Percentiles rank a stretch among this genome's conserved stretches.
Conservation (phyloP, 2,888 invertebrate species). For the Philereme vetulata region DNA sequence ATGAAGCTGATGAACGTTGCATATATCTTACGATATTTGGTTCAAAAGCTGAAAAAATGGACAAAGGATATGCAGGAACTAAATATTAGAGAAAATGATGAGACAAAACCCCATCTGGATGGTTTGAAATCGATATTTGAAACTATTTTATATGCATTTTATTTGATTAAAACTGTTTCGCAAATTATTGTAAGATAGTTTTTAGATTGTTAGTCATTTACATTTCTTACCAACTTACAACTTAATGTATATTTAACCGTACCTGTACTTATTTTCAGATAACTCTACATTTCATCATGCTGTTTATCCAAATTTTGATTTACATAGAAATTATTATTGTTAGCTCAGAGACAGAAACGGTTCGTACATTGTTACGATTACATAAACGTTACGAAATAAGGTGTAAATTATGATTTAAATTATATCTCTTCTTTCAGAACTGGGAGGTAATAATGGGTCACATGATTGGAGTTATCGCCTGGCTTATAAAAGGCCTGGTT, state of each 20-base stretch:
- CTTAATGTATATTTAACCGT: no score
- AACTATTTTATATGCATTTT: background rate
- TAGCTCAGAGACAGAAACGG: background rate
- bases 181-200: background rate
- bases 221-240: no score
- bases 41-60: conserved; percentile 2
- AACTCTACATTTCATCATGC: conserved; percentile 8
- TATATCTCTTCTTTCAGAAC: background rate
- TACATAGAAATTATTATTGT: conserved; percentile 6
- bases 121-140: background rate
- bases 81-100: background rate
- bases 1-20: background rate
- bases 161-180: background rate
- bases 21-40: background rate
- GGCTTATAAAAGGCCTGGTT: conserved; percentile 3
- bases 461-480: background rate
- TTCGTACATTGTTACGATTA: background rate
- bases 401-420: no score
- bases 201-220: background rate
- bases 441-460: background rate
- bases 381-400: no score
- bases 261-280: conserved; percentile 3
- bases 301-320: conserved; percentile 11
- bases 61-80: background rate
- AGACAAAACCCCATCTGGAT: background rate